Evolutionary conservation across 1,140 invertebrate species (phyloP).

Genomic region (Panonychus citri): DNA sequence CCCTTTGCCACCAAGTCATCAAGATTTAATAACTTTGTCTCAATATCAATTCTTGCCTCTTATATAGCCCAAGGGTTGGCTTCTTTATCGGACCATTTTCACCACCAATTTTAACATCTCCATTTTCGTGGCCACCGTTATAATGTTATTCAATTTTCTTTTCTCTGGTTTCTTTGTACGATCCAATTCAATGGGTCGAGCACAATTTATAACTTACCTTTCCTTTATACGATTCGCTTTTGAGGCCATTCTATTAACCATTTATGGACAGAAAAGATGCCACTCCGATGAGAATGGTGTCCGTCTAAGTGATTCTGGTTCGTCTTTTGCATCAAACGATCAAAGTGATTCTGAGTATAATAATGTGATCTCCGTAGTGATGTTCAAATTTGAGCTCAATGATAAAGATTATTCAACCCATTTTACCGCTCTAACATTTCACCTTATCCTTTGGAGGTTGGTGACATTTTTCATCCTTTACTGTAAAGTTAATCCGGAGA

Average conservation of each 20-base stretch:
- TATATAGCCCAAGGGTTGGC: constrained; percentile 1
- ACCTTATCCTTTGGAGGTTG: background rate
- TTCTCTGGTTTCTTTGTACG: constrained; percentile 1
- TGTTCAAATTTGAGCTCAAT: constrained; percentile 1
- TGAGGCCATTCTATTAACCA: background rate
- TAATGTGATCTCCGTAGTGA: background rate
- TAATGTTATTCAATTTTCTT: background rate
- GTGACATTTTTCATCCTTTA: background rate
- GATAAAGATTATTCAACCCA: background rate
- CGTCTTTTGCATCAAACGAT: background rate
- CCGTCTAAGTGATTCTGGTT: background rate
- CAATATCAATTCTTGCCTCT: background rate
- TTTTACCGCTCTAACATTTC: background rate
- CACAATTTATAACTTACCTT: background rate
- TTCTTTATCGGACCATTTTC: constrained; percentile 2
- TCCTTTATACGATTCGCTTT: constrained; percentile 2
- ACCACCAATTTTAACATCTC: background rate
- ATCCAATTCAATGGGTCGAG: background rate
- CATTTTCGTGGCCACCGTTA: constrained; percentile 1
- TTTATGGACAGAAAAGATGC: background rate
- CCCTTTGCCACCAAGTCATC: background rate
- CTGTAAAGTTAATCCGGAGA: background rate
- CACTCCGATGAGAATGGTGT: no score
- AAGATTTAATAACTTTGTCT: background rate
- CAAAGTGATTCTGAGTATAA: background rate